Evolutionary conservation across 2,113 vertebrate genomes (phyloP).

Genomic region (Vidua macroura): DNA sequence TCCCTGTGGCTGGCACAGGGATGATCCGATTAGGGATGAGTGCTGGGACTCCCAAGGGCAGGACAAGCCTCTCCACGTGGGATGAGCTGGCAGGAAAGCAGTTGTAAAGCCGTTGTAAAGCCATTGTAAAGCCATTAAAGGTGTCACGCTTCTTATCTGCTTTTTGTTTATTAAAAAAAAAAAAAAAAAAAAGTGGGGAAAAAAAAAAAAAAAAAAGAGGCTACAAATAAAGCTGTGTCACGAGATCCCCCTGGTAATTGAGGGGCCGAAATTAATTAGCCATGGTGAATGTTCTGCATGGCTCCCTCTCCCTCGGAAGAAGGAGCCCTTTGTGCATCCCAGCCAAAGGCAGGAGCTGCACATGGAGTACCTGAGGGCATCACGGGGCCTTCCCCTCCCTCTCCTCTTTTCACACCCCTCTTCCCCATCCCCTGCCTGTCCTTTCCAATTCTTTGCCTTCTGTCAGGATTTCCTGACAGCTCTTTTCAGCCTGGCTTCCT

Average conservation of each 20-base stretch:
- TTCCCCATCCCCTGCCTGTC: not conserved
- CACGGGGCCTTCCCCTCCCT: not conserved
- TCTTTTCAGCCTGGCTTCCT: not conserved
- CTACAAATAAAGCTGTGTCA: constrained; percentile 57
- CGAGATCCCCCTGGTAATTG: constrained; percentile 46
- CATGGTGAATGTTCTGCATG: constrained; percentile 53
- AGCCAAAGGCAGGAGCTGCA: not conserved
- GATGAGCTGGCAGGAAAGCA: not conserved
- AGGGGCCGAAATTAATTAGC: constrained; percentile 57
- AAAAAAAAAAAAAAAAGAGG: not conserved
- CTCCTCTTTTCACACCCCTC: not conserved
- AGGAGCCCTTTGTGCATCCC: constrained; percentile 55
- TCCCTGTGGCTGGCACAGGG: not conserved
- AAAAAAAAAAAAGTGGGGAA: not conserved
- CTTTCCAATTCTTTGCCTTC: not conserved
- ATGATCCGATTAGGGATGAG: not conserved
- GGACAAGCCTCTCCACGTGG: not conserved
- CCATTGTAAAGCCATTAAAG: not conserved
- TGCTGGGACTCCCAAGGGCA: not conserved
- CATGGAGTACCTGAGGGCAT: constrained; percentile 53
- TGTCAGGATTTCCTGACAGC: not conserved
- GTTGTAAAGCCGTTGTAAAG: not conserved
- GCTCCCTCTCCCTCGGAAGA: constrained; percentile 25
- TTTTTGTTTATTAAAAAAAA: not conserved
- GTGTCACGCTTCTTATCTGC: constrained; percentile 35